Evolutionary conservation across 2,888 invertebrate species (phyloP).

Genomic region (Acanthosoma haemorrhoidale): DNA sequence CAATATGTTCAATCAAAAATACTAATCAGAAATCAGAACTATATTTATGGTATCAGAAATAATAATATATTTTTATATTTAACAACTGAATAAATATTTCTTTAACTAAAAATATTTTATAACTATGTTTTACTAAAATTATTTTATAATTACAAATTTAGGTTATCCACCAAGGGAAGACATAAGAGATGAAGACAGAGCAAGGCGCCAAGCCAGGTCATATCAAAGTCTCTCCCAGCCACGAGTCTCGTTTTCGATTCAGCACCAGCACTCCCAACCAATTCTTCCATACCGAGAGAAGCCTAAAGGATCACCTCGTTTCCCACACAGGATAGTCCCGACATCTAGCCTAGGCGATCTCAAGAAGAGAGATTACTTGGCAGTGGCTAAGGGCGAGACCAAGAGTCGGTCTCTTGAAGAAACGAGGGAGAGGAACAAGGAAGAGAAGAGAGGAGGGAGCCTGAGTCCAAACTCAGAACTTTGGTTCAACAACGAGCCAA

Average conservation of each 20-base stretch:
- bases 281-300: constrained; percentile 43
- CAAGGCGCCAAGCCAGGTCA: constrained; percentile 35
- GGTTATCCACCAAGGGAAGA: constrained; percentile 19
- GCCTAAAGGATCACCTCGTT: constrained; percentile 65
- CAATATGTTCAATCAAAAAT: too few species aligned
- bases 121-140: too few species aligned
- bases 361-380: constrained; percentile 29
- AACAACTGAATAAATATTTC: too few species aligned
- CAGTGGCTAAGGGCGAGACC: constrained; percentile 21
- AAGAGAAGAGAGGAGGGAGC: constrained; percentile 18
- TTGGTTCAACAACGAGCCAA: constrained; percentile 20
- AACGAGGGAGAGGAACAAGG: constrained; percentile 31
- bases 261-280: constrained; percentile 38
- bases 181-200: constrained; percentile 24
- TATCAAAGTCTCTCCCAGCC: constrained; percentile 38
- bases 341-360: constrained; percentile 53
- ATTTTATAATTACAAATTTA: too few species aligned
- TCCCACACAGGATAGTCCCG: constrained; percentile 66
- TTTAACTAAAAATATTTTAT: too few species aligned
- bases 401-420: constrained; percentile 43
- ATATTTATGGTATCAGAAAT: too few species aligned
- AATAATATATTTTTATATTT: too few species aligned
- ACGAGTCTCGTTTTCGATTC: constrained; percentile 38
- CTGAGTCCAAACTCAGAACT: constrained; percentile 28
- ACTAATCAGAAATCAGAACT: too few species aligned